These are phyloP conservation scores for Oryzias javanicus DNA, from an alignment of 2,113 vertebrate species.

Conservation along the genomic window DNA sequence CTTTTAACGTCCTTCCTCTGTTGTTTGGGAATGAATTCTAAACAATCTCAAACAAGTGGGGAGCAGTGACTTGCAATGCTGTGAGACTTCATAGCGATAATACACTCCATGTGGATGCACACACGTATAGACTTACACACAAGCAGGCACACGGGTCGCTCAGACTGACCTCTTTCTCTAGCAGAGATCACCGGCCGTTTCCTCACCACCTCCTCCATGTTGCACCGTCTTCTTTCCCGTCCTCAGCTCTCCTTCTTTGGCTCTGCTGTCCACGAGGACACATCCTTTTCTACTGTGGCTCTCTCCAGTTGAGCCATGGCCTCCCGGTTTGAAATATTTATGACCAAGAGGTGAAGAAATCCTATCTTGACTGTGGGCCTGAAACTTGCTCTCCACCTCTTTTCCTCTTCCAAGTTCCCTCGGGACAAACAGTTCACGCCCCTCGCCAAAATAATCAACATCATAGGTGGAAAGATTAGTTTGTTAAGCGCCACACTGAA, in stretches of 20 bases:
- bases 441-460: background rate
- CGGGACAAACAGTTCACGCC: background rate
- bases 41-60: slow-evolving; percentile 52
- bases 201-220: slow-evolving; percentile 70
- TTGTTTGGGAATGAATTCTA: slow-evolving; percentile 53
- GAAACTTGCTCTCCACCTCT: slow-evolving; percentile 20
- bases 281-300: slow-evolving; percentile 29
- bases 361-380: slow-evolving; percentile 50
- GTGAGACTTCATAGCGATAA: slow-evolving; percentile 43
- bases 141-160: slow-evolving; percentile 5
- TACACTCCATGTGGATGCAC: slow-evolving; percentile 39
- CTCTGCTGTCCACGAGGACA: slow-evolving; percentile 30
- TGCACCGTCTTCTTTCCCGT: slow-evolving; percentile 2
- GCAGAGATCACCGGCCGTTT: slow-evolving; percentile 75
- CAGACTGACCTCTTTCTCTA: slow-evolving; percentile 73
- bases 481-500: background rate
- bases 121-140: slow-evolving; percentile 20
- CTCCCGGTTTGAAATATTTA: slow-evolving; percentile 69
- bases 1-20: slow-evolving; percentile 49
- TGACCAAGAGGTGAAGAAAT: slow-evolving; percentile 66
- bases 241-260: slow-evolving; percentile 16
- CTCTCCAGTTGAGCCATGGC: slow-evolving; percentile 27
- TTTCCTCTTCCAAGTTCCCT: background rate
- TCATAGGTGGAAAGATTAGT: background rate
- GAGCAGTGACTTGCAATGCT: slow-evolving; percentile 24